Evolutionary conservation across 1,140 invertebrate genomes (phyloP).

Genomic region (Eumaeus atala): DNA sequence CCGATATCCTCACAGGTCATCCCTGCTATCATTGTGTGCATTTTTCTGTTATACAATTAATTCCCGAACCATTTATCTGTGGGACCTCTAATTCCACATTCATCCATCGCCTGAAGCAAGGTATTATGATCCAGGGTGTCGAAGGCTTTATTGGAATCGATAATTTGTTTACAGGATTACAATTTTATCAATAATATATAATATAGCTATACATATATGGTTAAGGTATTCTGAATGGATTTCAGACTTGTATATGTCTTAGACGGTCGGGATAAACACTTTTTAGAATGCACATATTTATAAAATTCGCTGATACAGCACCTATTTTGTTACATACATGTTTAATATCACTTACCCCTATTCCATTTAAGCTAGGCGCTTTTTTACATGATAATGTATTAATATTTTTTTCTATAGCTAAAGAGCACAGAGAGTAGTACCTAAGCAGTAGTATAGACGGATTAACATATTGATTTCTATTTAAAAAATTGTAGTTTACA

Average conservation of each 20-base stretch:
- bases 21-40: neutral
- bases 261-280: constrained; percentile 22
- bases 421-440: constrained; percentile 13
- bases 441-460: constrained; percentile 21
- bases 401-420: constrained; percentile 21
- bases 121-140: neutral
- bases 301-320: neutral
- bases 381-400: constrained; percentile 14
- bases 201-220: constrained; percentile 30
- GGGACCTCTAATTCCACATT: neutral
- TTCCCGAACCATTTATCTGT: neutral
- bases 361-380: constrained; percentile 6
- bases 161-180: constrained; percentile 16
- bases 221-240: constrained; percentile 25
- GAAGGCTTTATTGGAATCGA: constrained; percentile 27
- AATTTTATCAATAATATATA: constrained; percentile 30
- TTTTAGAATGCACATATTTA: constrained; percentile 18
- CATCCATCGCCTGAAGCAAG: neutral
- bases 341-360: neutral
- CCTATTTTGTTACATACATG: neutral
- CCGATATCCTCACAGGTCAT: neutral
- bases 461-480: constrained; percentile 22
- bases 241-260: constrained; percentile 26
- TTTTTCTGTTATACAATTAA: constrained; percentile 9
- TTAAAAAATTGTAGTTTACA: constrained; percentile 22